These are phyloP conservation scores for Brenthis hecate DNA, from an alignment of 2,888 invertebrate genomes.

Conservation along the genomic window DNA sequence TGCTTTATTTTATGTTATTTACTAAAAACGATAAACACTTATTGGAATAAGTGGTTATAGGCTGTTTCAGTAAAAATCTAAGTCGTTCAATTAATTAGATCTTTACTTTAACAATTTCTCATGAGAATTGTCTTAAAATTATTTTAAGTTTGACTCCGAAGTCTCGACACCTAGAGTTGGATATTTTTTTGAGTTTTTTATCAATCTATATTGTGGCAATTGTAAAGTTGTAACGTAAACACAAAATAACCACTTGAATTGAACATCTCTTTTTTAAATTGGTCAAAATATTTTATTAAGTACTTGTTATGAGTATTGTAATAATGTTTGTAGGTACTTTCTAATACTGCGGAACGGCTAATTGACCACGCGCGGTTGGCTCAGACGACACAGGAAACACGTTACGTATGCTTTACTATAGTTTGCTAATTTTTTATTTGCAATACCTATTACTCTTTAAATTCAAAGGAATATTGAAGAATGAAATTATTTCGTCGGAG, in stretches of 20 bases:
- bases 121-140: too few relatives aligned
- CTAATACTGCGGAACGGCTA: conserved; percentile 29
- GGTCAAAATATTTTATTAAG: neutral
- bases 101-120: too few relatives aligned
- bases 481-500: neutral
- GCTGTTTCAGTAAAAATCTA: too few relatives aligned
- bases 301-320: conserved; percentile 7
- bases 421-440: neutral
- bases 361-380: conserved; percentile 31
- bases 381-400: conserved; percentile 54
- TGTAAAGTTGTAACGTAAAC: too few relatives aligned
- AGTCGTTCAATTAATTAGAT: too few relatives aligned
- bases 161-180: too few relatives aligned
- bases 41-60: neutral
- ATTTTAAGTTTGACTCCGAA: too few relatives aligned
- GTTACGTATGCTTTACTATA: conserved; percentile 31
- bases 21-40: neutral
- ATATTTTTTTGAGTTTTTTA: too few relatives aligned
- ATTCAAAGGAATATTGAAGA: conserved; percentile 15
- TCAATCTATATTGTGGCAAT: too few relatives aligned
- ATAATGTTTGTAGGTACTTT: conserved; percentile 33
- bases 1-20: conserved; percentile 8
- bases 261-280: too few relatives aligned
- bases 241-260: too few relatives aligned
- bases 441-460: neutral